Evolutionary conservation across 2,113 vertebrate genomes (phyloP).

Genomic region (Tetrax tetrax): DNA sequence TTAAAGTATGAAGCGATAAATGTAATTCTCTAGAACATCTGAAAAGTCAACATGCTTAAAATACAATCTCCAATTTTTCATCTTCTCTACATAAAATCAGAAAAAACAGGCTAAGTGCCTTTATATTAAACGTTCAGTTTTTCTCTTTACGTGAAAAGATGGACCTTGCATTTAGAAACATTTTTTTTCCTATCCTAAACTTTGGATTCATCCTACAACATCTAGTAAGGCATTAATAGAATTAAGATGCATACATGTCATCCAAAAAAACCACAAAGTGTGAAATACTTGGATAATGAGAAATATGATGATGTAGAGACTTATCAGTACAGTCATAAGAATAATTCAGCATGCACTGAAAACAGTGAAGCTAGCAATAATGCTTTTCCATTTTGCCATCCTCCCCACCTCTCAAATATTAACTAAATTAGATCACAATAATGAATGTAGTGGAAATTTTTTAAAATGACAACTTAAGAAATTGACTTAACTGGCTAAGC

Average conservation of each 20-base stretch:
- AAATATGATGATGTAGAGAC: too few species aligned
- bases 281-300: not conserved
- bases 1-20: not conserved
- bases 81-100: not conserved
- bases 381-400: not conserved
- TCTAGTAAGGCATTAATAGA: not conserved
- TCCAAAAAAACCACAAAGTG: not conserved
- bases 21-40: not conserved
- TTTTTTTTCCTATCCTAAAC: not conserved
- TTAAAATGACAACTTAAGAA: not conserved
- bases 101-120: not conserved
- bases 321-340: not conserved
- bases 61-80: not conserved
- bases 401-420: not conserved
- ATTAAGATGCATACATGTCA: not conserved
- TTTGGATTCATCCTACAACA: not conserved
- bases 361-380: not conserved
- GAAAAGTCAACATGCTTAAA: fast-evolving
- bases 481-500: not conserved
- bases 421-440: not conserved
- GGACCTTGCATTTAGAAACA: not conserved
- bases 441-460: not conserved
- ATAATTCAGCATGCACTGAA: not conserved
- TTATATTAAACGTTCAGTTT: not conserved
- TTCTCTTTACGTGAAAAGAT: not conserved